Base-by-base conservation (phyloP, 2,797 vertebrate genomes). In the Loris lydekkerianus region DNA sequence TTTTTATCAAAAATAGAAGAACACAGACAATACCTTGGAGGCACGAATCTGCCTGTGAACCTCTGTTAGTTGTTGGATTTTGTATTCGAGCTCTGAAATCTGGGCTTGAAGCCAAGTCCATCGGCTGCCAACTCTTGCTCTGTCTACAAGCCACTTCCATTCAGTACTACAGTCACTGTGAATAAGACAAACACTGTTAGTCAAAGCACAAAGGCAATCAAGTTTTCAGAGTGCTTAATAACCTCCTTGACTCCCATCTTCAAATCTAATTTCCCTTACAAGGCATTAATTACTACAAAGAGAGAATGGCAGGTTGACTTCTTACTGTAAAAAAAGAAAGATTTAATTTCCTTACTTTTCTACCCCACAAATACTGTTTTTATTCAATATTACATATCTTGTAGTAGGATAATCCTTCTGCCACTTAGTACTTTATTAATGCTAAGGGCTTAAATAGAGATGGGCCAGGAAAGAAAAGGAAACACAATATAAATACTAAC, bases 71-170 rank as follows among this genome's bases (percentile, higher is more conserved):
- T 99, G 98, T 58, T 99, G 99, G 96, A 99, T 99, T 98, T 99
- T 99, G 97, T 98, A 99, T 96, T 99, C 99, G 97, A 99, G 98
- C 89, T 99, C 99, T 69, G 99, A 98, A 98, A 99, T 98, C 97
- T 99, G 99, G 97, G 99, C 98, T 98, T 99, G 99, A 98, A 99
- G 98, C 99, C 99, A 99, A 0, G 98, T 99, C 99, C 99, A 99
- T 95, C 99, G 98, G 98, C 99, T 99, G 98, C 99, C 98, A 98
- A 99, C 98, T 98, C 99, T 98, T 60, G 99, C 99, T 98, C 99
- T 98, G 97, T 99, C 99, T 96, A 98, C 97, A 97, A 99, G 98
- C 99, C 99, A 99, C 97, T 98, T 98, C 98, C 98, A 98, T 98
- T 99, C 99, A 98, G 98, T 98, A 94, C 98, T 98, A 94, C 86